These are phyloP conservation scores for Periplaneta americana DNA, from an alignment of 1,140 invertebrate genomes.

Conservation along the genomic window DNA sequence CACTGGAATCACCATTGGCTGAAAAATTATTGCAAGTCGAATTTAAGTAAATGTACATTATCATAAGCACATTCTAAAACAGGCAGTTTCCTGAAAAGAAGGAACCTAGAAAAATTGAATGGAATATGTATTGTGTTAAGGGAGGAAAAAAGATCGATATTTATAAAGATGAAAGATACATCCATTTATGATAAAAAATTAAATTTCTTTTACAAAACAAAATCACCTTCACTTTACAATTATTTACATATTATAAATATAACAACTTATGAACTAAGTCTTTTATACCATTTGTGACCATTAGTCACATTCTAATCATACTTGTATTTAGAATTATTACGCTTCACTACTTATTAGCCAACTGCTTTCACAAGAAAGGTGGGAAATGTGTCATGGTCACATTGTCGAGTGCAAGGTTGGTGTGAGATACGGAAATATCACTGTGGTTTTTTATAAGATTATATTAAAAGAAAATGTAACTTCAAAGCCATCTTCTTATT, in stretches of 20 bases:
- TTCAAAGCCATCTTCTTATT: not conserved
- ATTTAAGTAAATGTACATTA: no score
- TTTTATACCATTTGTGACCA: not conserved
- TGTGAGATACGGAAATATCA: not conserved
- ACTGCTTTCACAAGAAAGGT: not conserved
- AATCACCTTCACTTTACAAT: not conserved
- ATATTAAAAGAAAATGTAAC: not conserved
- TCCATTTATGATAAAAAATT: not conserved
- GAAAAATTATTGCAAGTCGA: no score
- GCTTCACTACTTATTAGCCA: not conserved
- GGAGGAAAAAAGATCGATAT: no score
- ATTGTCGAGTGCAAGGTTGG: not conserved
- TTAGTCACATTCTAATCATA: not conserved
- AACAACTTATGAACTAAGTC: not conserved
- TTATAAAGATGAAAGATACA: no score
- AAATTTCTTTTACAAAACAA: not conserved
- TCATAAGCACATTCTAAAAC: no score
- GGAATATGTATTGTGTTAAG: no score
- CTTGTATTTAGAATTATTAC: not conserved
- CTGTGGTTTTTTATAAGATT: not conserved
- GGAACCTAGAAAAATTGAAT: no score
- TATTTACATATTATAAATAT: not conserved
- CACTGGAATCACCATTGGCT: no score
- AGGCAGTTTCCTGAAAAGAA: no score
- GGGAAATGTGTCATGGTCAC: not conserved